These are phyloP conservation scores for Meloe dianella DNA, from an alignment of 2,888 invertebrate species.

Conservation along the genomic window DNA sequence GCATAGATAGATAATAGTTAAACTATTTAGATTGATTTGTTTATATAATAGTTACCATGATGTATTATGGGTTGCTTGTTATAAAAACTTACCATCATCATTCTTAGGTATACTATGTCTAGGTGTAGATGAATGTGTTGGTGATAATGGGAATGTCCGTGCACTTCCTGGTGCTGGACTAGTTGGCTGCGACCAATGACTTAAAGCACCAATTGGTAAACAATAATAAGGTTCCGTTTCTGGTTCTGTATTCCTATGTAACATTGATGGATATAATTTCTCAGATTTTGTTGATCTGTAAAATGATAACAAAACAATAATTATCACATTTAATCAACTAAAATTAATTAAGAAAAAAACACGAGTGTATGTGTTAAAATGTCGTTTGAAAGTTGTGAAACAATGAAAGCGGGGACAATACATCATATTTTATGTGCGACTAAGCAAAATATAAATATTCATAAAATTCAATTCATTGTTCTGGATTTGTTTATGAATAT, in stretches of 20 bases:
- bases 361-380: neutral
- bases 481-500: constrained; percentile 15
- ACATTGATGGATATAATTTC: constrained; percentile 91
- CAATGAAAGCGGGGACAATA: constrained; percentile 45
- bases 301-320: constrained; percentile 35
- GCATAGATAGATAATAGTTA: no score
- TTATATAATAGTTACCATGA: neutral
- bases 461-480: constrained; percentile 13
- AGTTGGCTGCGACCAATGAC: constrained; percentile 75
- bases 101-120: constrained; percentile 68
- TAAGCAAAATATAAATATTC: constrained; percentile 31
- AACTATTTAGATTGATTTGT: no score
- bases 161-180: constrained; percentile 70
- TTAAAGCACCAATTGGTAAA: constrained; percentile 72
- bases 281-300: constrained; percentile 93
- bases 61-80: constrained; percentile 6
- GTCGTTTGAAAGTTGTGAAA: constrained; percentile 15
- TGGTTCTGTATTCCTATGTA: constrained; percentile 80
- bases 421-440: constrained; percentile 32
- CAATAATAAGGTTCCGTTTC: constrained; percentile 88
- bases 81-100: constrained; percentile 69
- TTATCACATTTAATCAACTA: neutral
- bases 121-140: constrained; percentile 67
- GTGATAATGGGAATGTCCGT: constrained; percentile 63
- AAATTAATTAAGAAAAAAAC: neutral